Base-by-base conservation (phyloP, 2,113 vertebrate species). In the Nannospalax galili region DNA sequence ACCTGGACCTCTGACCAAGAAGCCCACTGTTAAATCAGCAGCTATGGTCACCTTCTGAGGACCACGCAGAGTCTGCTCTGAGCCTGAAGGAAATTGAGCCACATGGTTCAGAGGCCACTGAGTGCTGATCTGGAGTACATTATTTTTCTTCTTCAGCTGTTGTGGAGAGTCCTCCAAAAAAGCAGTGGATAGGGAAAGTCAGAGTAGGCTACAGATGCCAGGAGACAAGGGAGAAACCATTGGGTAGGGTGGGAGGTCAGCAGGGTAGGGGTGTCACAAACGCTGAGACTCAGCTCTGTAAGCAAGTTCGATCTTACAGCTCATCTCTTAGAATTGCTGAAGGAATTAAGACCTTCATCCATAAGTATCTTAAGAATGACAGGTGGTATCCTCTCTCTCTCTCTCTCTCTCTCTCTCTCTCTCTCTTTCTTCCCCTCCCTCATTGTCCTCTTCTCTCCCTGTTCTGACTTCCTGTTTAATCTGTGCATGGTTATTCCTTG, bases 41-140 rank as follows among this genome's bases (percentile, higher is more conserved):
- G 35, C 65, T 12, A 8, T 9, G 70, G 52, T 84, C 89, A 16
- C 26, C 16, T 6, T 42, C 24, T 69, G 24, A 32, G 75, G 91
- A 58, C 48, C 88, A 1, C 2, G 22, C 30, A 1, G 16, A 2
- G 60, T 42, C 62, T 16, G 40, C 84, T 5, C 1, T 0, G 1
- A 2, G 7, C 79, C 10, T 45, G 35, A 1, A 22, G 8, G 4
- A 28, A 37, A 0, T 0, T 77, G 60, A 69, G 16, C 48, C 28
- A 0, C 1, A 4, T 2, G 22, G 45, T 20, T 11, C 6, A 0
- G 37, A 0, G 10, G 11, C 37, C 15, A 14, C 56, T 40, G 12
- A 11, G 4, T 60, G 1, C 48, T 80, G 22, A 11, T 69, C 45
- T 67, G 32, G 26, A 60, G 80, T 35, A 79, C 65, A 16, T 26